Percentiles rank a stretch among this genome's conserved stretches.
These are phyloP conservation scores for Geophilus truncorum DNA, from an alignment of 2,888 invertebrate species.

Conservation along the genomic window DNA sequence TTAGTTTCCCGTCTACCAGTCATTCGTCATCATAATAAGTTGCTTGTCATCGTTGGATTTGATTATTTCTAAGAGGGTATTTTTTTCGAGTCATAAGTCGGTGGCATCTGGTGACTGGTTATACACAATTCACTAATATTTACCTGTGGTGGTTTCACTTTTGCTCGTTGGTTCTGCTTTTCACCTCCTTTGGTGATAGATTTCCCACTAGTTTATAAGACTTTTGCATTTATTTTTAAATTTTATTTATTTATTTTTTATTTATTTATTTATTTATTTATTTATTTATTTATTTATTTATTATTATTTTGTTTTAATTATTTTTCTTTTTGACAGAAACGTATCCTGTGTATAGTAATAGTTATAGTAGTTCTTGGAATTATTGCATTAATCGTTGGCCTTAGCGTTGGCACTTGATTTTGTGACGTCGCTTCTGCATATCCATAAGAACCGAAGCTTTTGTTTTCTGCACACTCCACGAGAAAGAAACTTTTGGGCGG, in stretches of 20 bases:
- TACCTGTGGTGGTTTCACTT: neutral
- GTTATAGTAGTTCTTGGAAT: constrained; percentile 26
- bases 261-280: neutral
- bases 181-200: neutral
- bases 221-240: neutral
- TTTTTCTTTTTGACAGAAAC: constrained; percentile 29
- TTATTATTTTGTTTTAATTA: neutral
- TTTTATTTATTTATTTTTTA: neutral
- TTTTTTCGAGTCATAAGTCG: neutral
- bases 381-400: constrained; percentile 27
- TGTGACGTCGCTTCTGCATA: neutral
- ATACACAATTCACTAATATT: neutral
- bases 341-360: constrained; percentile 17
- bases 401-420: constrained; percentile 25
- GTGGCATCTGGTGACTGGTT: neutral
- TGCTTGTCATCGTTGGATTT: neutral
- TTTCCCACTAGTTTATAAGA: neutral
- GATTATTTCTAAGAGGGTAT: neutral
- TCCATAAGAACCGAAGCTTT: neutral
- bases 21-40: neutral
- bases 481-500: neutral
- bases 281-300: neutral
- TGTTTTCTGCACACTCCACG: neutral
- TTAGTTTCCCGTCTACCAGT: neutral
- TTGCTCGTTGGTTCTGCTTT: neutral